Percentiles rank a stretch among this genome's conserved stretches.
Evolutionary conservation across 2,797 vertebrate species (phyloP).

Genomic region (Stomatorhinus walkeri): DNA sequence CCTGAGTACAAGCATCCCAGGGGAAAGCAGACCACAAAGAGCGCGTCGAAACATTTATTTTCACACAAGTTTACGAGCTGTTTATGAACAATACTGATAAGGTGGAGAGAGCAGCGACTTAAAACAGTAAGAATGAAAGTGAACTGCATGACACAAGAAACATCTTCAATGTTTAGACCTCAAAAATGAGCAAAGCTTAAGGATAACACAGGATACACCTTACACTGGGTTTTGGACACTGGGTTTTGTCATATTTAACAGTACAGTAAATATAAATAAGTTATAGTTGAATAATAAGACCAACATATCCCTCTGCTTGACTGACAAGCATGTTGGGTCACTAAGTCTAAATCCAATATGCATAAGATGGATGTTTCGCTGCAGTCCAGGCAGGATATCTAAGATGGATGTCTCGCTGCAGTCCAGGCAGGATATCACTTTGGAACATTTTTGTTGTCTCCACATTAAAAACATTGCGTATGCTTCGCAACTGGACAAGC

Average conservation of each 20-base stretch:
- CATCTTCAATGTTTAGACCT: slow-evolving; percentile 31
- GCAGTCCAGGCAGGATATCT: neutral
- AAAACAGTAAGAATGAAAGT: slow-evolving; percentile 22
- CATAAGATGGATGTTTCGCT: neutral
- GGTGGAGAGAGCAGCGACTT: slow-evolving; percentile 26
- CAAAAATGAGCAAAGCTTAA: slow-evolving; percentile 29
- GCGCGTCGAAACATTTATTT: slow-evolving; percentile 53
- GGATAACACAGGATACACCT: slow-evolving; percentile 25
- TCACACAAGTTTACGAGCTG: slow-evolving; percentile 54
- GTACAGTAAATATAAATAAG: slow-evolving; percentile 41
- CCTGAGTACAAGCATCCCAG: neutral
- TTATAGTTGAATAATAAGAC: neutral
- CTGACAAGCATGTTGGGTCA: neutral
- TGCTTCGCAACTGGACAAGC: neutral
- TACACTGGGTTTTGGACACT: slow-evolving; percentile 39
- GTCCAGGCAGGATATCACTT: neutral
- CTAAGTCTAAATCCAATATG: neutral
- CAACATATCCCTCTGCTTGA: neutral
- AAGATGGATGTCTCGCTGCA: neutral
- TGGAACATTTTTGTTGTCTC: neutral
- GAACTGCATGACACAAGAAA: neutral
- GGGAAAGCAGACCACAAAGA: slow-evolving; percentile 25
- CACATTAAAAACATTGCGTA: neutral
- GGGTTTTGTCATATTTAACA: slow-evolving; percentile 42
- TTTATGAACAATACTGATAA: slow-evolving; percentile 40